phyloP scores from a whole-genome alignment of 53 echinoderm and acorn worm genomes.

The Temnopleurus reevesii region DNA sequence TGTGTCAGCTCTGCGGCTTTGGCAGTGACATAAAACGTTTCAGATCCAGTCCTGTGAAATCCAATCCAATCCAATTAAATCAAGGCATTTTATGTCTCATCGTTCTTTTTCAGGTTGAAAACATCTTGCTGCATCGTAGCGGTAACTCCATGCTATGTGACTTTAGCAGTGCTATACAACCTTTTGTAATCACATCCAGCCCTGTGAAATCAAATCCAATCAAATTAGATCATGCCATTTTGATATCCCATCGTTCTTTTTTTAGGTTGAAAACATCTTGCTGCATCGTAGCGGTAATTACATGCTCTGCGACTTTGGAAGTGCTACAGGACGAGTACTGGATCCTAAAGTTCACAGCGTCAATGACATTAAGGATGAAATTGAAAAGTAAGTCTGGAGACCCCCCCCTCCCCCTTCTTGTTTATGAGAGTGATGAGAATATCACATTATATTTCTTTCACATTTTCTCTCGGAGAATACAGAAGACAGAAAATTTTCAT shows the following conservation, averaged over 20 bases:
- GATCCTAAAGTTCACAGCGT: conserved; percentile 86
- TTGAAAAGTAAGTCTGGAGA: conserved; percentile 89
- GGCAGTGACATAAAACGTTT: no score
- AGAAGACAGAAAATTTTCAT: no score
- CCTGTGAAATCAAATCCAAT: background rate
- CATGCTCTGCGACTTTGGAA: conserved; percentile 98
- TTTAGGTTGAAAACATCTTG: conserved; percentile 96
- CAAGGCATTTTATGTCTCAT: no score
- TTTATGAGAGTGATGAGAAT: no score
- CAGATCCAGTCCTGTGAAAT: no score
- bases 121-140: background rate
- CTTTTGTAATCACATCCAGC: no score
- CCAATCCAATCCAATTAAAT: no score
- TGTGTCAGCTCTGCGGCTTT: no score
- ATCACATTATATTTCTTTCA: no score
- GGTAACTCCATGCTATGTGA: background rate
- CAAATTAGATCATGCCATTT: no score
- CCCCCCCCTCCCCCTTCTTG: background rate
- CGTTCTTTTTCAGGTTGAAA: background rate
- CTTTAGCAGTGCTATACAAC: background rate
- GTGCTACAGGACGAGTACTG: conserved; percentile 92
- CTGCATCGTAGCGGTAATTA: conserved; percentile 90
- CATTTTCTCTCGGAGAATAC: no score
- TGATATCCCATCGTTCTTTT: no score
- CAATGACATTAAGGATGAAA: conserved; percentile 89